Evolutionary conservation across 53 echinoderm and acorn worm genomes (phyloP), one percentile per base, ranked within the genome.

Genomic region (Mesocentrotus franciscanus): DNA sequence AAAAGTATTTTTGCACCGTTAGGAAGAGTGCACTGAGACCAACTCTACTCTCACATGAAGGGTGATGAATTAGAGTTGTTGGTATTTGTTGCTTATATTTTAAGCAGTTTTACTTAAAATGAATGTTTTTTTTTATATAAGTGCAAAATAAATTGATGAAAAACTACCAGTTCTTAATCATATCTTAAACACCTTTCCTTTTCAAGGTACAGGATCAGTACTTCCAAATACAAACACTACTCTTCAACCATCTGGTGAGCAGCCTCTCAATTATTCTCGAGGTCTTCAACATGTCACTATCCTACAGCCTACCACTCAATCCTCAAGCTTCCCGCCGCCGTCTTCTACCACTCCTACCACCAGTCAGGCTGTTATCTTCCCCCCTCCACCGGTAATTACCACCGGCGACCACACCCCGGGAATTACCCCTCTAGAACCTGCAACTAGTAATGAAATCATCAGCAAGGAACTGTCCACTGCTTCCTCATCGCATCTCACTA

Each of bases 381-480:
- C 90, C 61, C 32, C 90, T 90, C 60, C 90, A 58, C 58, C 29
- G 4, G 90, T 58, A 15, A 60, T 90, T 15, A 49, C 56, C 90
- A 90, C 90, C 90, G 59, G 59, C 14, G 61, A 90, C 90, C 90
- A 90, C 90, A 13, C 61, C 90, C 29, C 60, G 1, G 58, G 2
- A 27, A 90, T 58, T 33, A 90, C 59, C 90, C 90, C 90, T 90
- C 60, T 16, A 10, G 81, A 81, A 42, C 42, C 81, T 81, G 75
- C 29, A 75, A 17, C 78, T 16, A 75, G 75, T 35, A 22, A 29
- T 8, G 76, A 33, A 0, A 42, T 42, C 81, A 81, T 81, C 81
- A 17, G 20, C 81, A 81, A 81, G 20, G 81, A 81, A 17, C 42
- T 18, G 9, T 42, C 81, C 39, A n/a, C 9, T 22, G 32, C 29